Percentiles rank a stretch among this genome's conserved stretches.
Evolutionary conservation across 2,797 vertebrate species (phyloP).

Genomic region (Borostomias antarcticus): DNA sequence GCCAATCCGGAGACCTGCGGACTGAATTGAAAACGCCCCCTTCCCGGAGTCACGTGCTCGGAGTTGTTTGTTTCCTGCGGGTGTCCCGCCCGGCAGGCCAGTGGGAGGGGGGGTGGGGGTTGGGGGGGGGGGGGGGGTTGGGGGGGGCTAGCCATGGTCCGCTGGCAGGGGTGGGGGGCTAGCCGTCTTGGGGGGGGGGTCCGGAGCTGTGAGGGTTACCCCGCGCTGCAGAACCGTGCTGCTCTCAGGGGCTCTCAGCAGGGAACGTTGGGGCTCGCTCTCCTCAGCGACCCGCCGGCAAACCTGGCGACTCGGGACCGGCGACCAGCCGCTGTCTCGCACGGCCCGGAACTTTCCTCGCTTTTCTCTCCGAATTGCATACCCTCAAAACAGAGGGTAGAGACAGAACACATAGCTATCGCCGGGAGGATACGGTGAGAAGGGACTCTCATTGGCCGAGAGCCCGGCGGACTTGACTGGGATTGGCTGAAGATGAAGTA

Average conservation of each 20-base stretch:
- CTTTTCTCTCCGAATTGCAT: constrained; percentile 52
- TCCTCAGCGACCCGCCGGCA: constrained; percentile 55
- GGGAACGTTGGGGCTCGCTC: constrained; percentile 65
- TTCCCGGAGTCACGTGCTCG: constrained; percentile 40
- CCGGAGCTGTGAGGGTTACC: constrained; percentile 17
- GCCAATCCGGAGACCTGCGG: constrained; percentile 70
- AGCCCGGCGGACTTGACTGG: constrained; percentile 73
- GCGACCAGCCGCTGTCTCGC: constrained; percentile 41
- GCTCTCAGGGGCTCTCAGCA: no score
- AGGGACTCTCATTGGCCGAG: constrained; percentile 37
- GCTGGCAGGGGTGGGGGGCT: no score
- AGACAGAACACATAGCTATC: constrained; percentile 1
- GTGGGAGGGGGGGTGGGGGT: no score
- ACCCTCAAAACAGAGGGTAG: constrained; percentile 36
- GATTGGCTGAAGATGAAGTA: constrained; percentile 41
- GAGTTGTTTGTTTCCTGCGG: constrained; percentile 63
- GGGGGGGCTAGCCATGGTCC: no score
- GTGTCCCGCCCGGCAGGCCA: constrained; percentile 51
- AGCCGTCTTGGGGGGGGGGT: constrained; percentile 33
- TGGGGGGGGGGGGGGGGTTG: no score
- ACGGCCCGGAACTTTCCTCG: constrained; percentile 45
- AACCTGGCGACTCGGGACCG: no score
- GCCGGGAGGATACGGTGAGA: neutral
- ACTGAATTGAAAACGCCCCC: constrained; percentile 54
- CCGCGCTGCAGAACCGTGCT: constrained; percentile 33